These are phyloP conservation scores for Acleris laterana DNA, from an alignment of 2,888 invertebrate genomes.

Conservation along the genomic window DNA sequence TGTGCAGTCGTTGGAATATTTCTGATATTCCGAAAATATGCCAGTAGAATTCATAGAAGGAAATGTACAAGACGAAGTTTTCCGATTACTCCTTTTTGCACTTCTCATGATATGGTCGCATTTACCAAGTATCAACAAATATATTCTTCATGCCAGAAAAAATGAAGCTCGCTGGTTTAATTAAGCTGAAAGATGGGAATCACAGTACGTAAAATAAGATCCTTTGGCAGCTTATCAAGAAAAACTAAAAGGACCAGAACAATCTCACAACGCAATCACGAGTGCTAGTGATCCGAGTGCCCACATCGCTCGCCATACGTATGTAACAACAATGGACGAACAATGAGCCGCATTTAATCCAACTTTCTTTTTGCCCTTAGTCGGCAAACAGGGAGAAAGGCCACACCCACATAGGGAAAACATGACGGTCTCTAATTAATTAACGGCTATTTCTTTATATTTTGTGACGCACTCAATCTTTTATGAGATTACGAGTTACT, in stretches of 20 bases:
- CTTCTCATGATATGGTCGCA: too few relatives aligned
- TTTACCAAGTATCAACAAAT: too few relatives aligned
- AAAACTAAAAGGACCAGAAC: neutral
- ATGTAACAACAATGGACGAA: conserved; percentile 61
- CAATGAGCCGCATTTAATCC: conserved; percentile 74
- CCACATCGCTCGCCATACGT: conserved; percentile 54
- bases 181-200: too few relatives aligned
- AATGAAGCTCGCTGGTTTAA: too few relatives aligned
- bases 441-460: conserved; percentile 65
- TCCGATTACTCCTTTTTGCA: too few relatives aligned
- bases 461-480: conserved; percentile 56
- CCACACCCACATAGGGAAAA: conserved; percentile 71
- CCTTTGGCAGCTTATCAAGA: conserved; percentile 6
- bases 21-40: too few relatives aligned
- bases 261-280: conserved; percentile 14
- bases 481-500: conserved; percentile 39
- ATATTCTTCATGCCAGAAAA: too few relatives aligned
- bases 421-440: conserved; percentile 74
- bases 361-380: conserved; percentile 71
- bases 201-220: too few relatives aligned
- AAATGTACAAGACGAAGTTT: too few relatives aligned
- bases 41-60: too few relatives aligned
- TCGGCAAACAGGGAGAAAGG: conserved; percentile 66
- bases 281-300: conserved; percentile 42
- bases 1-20: too few relatives aligned